Evolutionary conservation across 2,888 invertebrate genomes (phyloP).

Genomic region (Trichopria drosophilae): DNA sequence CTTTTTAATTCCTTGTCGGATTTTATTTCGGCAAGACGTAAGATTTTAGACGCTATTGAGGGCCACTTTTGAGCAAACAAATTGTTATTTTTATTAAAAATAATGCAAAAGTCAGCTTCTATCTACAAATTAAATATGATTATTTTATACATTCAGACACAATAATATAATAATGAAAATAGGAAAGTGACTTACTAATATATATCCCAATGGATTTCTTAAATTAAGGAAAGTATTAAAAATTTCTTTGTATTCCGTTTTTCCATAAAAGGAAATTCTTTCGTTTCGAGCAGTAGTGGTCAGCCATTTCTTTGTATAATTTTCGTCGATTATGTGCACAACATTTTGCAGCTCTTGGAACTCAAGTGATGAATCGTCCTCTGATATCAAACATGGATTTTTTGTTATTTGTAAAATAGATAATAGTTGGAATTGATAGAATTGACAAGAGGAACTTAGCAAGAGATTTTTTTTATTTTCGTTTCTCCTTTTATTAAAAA

Average conservation of each 20-base stretch:
- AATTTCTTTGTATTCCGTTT: conserved; percentile 9
- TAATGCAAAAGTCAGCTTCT: conserved; percentile 12
- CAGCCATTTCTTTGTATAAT: conserved; percentile 19
- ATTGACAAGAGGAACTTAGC: too few species aligned
- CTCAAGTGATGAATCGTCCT: too few species aligned
- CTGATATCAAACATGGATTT: too few species aligned
- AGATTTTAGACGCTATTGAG: background rate
- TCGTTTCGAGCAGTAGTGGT: conserved; percentile 7
- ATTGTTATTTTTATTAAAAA: conserved; percentile 7
- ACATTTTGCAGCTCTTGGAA: too few species aligned
- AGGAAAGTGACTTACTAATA: conserved; percentile 5
- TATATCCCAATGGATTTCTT: conserved; percentile 16
- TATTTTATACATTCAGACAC: too few species aligned
- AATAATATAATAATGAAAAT: too few species aligned
- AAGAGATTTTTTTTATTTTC: too few species aligned
- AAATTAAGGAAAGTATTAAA: conserved; percentile 20
- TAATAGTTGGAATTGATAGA: too few species aligned
- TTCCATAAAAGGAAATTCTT: conserved; percentile 13
- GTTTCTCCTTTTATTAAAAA: too few species aligned
- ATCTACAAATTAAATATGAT: too few species aligned
- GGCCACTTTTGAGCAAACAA: conserved; percentile 14
- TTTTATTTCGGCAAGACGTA: conserved; percentile 1
- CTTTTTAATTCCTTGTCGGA: conserved; percentile 11
- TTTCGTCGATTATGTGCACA: conserved; percentile 22
- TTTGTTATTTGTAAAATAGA: too few species aligned